Base-by-base conservation (phyloP, 2,113 vertebrate species). In the Dromas ardeola region DNA sequence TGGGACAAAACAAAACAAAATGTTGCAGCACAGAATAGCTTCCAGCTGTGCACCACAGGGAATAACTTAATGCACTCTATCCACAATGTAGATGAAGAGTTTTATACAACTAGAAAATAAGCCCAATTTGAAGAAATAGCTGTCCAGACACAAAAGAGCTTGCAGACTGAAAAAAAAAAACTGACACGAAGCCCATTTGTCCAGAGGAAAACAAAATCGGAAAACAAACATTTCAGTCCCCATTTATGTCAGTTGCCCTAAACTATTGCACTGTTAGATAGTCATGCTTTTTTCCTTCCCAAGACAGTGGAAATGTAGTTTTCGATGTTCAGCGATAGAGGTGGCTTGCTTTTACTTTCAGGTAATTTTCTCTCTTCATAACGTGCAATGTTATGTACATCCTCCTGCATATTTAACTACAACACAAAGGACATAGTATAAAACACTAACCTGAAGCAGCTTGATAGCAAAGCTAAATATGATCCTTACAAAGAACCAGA, bases 1-100 rank as follows among this genome's bases (percentile, higher is more conserved):
- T 92, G 92, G 96, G 96, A 98, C 94, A 97, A 98, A 98, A 95
- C 97, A 92, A 98, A 97, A 97, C 97, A 98, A 96, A 98, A 97
- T 90, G 95, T 78, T 97, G 96, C 96, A 77, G 81, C 81, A 94
- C 85, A 96, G 97, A 98, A 98, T 96, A 92, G 67, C 72, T 98
- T 98, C 98, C 98, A 98, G 98, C 97, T 98, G 98, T 95, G 98
- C 97, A 80, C 97, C 2, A 55, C 89, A 36, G 97, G 97, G 87
- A 98, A 90, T 47, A 96, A 96, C 94, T 98, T 97, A 96, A 96
- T 87, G 96, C 88, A 92, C 81, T 97, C 90, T 70, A 97, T 78
- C 95, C 96, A 96, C 91, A 66, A 95, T 90, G 95, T 73, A 97
- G 97, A 98, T 94, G 82, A 96, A 96, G 86, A 97, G 95, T 95